Conservation (phyloP, 2,113 vertebrate genomes). For the Hippocampus guttulatus region DNA sequence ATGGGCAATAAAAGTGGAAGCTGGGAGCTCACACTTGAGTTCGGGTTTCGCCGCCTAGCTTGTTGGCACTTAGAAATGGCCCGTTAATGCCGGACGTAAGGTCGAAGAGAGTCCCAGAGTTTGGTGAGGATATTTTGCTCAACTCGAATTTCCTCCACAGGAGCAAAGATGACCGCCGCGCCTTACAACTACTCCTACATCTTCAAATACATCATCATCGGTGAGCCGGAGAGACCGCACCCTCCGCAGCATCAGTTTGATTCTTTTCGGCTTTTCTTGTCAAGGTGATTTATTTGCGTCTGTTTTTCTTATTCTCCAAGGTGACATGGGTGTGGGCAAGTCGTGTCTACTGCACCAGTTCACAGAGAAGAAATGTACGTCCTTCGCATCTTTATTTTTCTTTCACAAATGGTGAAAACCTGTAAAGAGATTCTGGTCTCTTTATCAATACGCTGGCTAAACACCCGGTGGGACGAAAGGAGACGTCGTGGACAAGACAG, state of each 20-base stretch:
- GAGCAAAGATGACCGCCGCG: conserved; percentile 98
- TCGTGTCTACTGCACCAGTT: conserved; percentile 80
- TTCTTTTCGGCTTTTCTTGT: background rate
- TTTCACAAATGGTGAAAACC: too few species aligned
- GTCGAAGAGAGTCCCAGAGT: background rate
- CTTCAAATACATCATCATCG: conserved; percentile 99
- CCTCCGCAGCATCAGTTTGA: background rate
- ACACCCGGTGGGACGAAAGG: too few species aligned
- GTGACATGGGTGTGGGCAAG: conserved; percentile 78
- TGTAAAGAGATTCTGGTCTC: too few species aligned
- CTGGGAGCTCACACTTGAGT: background rate
- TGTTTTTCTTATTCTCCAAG: conserved; percentile 43
- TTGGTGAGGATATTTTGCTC: background rate
- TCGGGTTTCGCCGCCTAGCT: background rate
- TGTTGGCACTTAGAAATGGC: background rate
- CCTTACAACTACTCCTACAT: conserved; percentile 99
- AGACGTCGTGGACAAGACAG: too few species aligned
- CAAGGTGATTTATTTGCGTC: background rate
- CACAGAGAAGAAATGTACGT: conserved; percentile 81
- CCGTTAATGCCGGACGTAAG: background rate
- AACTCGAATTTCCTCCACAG: background rate
- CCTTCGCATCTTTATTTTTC: conserved; percentile 13
- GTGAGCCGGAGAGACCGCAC: conserved; percentile 73
- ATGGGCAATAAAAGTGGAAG: background rate
- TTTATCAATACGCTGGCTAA: too few species aligned